Conservation (phyloP, 2,888 invertebrate species). For the Rotaria macrura region DNA sequence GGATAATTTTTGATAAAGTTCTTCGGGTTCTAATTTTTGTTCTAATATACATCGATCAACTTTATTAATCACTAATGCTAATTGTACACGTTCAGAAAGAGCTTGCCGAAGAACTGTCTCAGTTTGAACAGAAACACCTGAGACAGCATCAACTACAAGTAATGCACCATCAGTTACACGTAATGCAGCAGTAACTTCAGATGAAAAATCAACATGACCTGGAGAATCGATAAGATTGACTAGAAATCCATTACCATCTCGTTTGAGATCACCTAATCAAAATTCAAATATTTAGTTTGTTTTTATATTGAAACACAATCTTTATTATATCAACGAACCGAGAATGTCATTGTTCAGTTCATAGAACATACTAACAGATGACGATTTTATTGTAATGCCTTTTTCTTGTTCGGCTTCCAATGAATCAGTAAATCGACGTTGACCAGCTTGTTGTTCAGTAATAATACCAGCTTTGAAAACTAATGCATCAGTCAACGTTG, state of each 20-base stretch:
- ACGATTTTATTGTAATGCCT: slow-evolving; percentile 37
- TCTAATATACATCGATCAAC: slow-evolving; percentile 36
- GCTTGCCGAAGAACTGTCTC: slow-evolving; percentile 38
- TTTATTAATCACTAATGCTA: slow-evolving; percentile 37
- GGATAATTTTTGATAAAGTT: slow-evolving; percentile 33
- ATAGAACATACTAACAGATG: slow-evolving; percentile 31
- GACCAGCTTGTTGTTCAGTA: slow-evolving; percentile 34
- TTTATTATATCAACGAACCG: not conserved
- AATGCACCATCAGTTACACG: slow-evolving; percentile 36
- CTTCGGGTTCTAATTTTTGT: slow-evolving; percentile 35
- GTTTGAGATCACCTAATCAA: not conserved
- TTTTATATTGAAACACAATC: no score
- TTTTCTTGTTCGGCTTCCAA: slow-evolving; percentile 35
- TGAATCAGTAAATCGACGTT: slow-evolving; percentile 34
- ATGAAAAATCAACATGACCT: slow-evolving; percentile 36
- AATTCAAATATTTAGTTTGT: not conserved
- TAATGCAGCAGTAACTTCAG: slow-evolving; percentile 36
- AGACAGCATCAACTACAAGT: slow-evolving; percentile 35
- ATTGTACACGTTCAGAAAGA: slow-evolving; percentile 36
- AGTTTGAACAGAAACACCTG: slow-evolving; percentile 37
- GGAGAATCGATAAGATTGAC: slow-evolving; percentile 36
- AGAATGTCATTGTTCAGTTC: not conserved
- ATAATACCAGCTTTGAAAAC: slow-evolving; percentile 35
- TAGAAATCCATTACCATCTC: slow-evolving; percentile 23
- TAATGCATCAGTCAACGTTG: slow-evolving; percentile 36